Percentiles rank a stretch among this genome's conserved stretches.
Conservation (phyloP, 2,113 vertebrate genomes). For the Elanoides forficatus region DNA sequence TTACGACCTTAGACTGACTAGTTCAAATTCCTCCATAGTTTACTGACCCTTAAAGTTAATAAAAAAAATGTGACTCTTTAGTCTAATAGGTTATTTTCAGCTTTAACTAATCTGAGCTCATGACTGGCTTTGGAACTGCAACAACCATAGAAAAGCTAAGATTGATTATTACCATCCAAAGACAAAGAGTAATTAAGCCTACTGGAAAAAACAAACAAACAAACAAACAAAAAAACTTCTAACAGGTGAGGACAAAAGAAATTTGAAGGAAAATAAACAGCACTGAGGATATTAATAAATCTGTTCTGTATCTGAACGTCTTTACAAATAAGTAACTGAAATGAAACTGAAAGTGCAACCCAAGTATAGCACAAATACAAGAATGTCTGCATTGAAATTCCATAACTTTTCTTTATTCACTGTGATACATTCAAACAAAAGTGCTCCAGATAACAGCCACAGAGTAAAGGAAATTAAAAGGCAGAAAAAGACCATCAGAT, state of each 20-base stretch:
- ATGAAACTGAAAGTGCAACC: not conserved
- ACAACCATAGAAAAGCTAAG: not conserved
- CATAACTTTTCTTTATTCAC: constrained; percentile 33
- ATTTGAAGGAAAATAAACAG: not conserved
- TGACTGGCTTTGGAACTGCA: not conserved
- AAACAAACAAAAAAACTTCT: not conserved
- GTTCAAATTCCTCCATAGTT: constrained; percentile 14
- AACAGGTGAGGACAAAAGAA: not conserved
- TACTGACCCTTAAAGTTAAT: constrained; percentile 1
- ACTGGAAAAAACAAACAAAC: not conserved
- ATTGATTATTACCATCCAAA: not conserved
- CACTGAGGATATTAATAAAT: not conserved
- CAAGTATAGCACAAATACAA: not conserved
- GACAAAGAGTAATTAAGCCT: not conserved
- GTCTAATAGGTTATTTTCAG: not conserved
- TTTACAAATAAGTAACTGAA: not conserved
- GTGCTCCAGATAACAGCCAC: constrained; percentile 24
- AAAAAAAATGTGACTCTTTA: not conserved
- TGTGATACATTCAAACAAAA: constrained; percentile 60
- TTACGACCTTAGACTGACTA: not conserved
- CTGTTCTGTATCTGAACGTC: not conserved
- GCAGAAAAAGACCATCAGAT: constrained; percentile 33
- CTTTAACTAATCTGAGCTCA: not conserved
- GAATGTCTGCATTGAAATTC: constrained; percentile 3
- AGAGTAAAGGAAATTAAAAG: constrained; percentile 48